Base-by-base conservation (phyloP, 1,140 invertebrate genomes). In the Helicorthomorpha holstii region DNA sequence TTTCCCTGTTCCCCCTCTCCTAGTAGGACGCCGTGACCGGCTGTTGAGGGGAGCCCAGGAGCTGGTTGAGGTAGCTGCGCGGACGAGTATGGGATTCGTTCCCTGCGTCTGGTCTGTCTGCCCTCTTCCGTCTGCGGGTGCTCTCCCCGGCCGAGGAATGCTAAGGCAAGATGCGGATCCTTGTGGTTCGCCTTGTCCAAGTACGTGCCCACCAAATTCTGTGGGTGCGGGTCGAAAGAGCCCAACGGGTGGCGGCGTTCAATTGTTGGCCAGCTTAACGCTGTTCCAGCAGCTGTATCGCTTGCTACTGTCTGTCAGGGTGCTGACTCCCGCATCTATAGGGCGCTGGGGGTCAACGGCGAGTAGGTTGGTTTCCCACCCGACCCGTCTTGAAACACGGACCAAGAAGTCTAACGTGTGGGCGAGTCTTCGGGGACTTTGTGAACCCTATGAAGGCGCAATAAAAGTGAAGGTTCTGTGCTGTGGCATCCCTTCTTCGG, bases 381-480 rank as follows among this genome's bases (percentile, higher is more conserved):
- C 75, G 79, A 81, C 82, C 82, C 82, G 82, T 87, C 85, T 87
- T 85, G 82, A 85, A 87, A 85, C 82, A 86, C 82, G 81, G 83
- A 85, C 82, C 82, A 86, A 85, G 82, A 81, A 85, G 82, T 85
- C 77, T 81, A 82, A 74, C 79, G 77, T 78, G 74, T 80, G 69
- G 73, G 82, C 82, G 72, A 86, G 82, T 83, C 74, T 75, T 75
- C 74, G 76, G 73, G 76, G 71, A 57, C 29, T 34, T 60, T 54
- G 64, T 61, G 58, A 78, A 79, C 73, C 75, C 73, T 67, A 46
- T 34, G 73, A 72, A 73, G 73, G 77, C 76, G 72, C 54, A 80
- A 74, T 73, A 74, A 81, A 81, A 76, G 72, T 74, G 66, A 77
- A 72, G 59, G 64, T 48, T 22, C 41, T 49, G 49, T 44, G 55